These are phyloP conservation scores for Cololabis saira DNA, from an alignment of 2,113 vertebrate genomes.

Conservation along the genomic window DNA sequence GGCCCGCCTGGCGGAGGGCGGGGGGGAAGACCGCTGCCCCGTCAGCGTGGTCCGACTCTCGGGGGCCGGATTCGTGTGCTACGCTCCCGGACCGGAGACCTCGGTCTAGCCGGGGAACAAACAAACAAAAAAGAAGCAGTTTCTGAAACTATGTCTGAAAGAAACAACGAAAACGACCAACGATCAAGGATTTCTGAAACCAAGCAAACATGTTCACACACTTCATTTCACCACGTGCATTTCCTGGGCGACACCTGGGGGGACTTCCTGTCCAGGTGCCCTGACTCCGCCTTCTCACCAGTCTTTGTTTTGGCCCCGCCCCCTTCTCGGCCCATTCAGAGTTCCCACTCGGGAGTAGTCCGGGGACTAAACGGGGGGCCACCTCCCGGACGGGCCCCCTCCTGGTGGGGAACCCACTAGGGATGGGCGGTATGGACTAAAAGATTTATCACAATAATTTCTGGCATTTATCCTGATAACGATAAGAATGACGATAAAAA, in stretches of 20 bases:
- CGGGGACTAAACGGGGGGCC: conserved; percentile 35
- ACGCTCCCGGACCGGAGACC: conserved; percentile 86
- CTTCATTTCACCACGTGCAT: conserved; percentile 66
- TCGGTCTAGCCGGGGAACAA: conserved; percentile 75
- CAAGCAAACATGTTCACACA: conserved; percentile 25
- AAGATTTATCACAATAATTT: too few relatives aligned
- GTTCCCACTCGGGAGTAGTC: conserved; percentile 28
- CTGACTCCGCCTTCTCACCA: conserved; percentile 42
- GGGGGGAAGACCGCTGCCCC: conserved; percentile 76
- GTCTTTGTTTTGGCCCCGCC: conserved; percentile 12
- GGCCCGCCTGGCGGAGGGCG: conserved; percentile 79
- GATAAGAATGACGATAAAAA: too few relatives aligned
- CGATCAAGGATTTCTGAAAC: conserved; percentile 33
- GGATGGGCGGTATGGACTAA: too few relatives aligned
- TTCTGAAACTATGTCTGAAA: neutral
- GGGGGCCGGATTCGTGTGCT: conserved; percentile 75
- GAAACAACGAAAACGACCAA: conserved; percentile 15
- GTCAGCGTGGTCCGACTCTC: conserved; percentile 80
- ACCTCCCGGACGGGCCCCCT: conserved; percentile 21
- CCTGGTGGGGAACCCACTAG: too few relatives aligned
- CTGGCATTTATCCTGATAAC: too few relatives aligned
- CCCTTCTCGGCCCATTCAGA: conserved; percentile 9
- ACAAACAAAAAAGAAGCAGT: too few relatives aligned
- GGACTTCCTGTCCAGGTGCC: conserved; percentile 51
- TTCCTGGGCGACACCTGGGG: conserved; percentile 53